A percentile compares a stretch with the other conserved stretches of the same genome.
Evolutionary conservation across 1,140 invertebrate species (phyloP).

Genomic region (Meloidogyne chitwoodi): DNA sequence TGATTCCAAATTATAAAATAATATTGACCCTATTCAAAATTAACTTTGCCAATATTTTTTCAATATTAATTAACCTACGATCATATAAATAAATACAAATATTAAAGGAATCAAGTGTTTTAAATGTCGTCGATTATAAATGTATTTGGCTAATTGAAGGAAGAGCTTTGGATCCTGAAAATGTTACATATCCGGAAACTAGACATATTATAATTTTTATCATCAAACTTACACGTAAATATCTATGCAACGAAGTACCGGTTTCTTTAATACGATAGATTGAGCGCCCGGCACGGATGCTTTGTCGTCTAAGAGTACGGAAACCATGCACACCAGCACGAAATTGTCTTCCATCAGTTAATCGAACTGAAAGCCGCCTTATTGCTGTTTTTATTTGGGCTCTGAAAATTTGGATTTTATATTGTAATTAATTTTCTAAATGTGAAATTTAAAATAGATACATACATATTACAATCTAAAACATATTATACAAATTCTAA

Average conservation of each 20-base stretch:
- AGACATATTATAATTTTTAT: too few relatives aligned
- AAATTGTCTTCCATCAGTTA: background rate
- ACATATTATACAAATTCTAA: background rate
- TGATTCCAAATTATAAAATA: background rate
- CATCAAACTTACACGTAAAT: background rate
- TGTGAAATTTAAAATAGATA: background rate
- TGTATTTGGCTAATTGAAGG: slow-evolving; percentile 18
- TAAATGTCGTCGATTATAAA: slow-evolving; percentile 41
- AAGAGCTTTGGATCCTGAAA: slow-evolving; percentile 16
- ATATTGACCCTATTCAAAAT: background rate
- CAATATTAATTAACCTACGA: slow-evolving; percentile 52
- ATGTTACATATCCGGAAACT: background rate
- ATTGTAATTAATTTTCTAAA: too few relatives aligned
- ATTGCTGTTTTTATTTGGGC: background rate
- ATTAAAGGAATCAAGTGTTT: slow-evolving; percentile 49
- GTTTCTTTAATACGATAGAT: background rate
- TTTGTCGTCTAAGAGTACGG: background rate
- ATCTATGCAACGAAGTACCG: background rate
- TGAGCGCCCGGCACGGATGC: background rate
- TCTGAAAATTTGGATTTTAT: too few relatives aligned
- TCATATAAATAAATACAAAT: slow-evolving; percentile 55
- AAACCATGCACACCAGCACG: background rate
- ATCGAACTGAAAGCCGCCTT: background rate
- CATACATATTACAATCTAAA: too few relatives aligned
- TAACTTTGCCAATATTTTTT: background rate